A percentile compares a stretch with the other conserved stretches of the same genome.
phyloP scores from a whole-genome alignment of 2,113 vertebrate species.

The Gambusia affinis region DNA sequence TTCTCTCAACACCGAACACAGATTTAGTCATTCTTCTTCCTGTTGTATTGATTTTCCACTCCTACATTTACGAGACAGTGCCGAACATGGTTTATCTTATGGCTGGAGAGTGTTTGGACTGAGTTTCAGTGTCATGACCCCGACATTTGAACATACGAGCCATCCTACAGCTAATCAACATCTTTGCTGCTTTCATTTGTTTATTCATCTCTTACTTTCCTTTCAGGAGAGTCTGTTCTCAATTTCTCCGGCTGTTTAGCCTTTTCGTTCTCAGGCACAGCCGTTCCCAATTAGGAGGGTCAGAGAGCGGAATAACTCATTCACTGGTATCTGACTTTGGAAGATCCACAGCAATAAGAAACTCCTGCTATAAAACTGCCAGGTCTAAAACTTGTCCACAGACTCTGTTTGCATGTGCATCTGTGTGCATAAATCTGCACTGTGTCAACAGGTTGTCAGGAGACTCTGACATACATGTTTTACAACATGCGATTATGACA shows the following conservation, averaged over 20 bases:
- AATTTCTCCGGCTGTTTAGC: conserved; percentile 37
- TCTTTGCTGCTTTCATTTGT: conserved; percentile 39
- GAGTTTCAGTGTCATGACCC: conserved; percentile 55
- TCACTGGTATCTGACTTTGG: conserved; percentile 74
- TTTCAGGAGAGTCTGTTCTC: conserved; percentile 37
- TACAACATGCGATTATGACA: conserved; percentile 49
- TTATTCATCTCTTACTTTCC: conserved; percentile 40
- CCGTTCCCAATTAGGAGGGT: conserved; percentile 81
- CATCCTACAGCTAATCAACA: conserved; percentile 33
- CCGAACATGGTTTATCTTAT: conserved; percentile 27
- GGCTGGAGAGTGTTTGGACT: conserved; percentile 26
- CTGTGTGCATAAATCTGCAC: conserved; percentile 61
- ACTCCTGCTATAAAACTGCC: conserved; percentile 47
- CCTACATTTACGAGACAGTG: conserved; percentile 24
- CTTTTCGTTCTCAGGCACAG: conserved; percentile 64
- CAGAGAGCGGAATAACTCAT: conserved; percentile 74
- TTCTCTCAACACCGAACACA: conserved; percentile 8
- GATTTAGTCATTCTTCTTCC: conserved; percentile 8
- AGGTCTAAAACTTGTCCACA: conserved; percentile 35
- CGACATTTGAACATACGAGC: conserved; percentile 50
- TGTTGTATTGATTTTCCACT: conserved; percentile 25
- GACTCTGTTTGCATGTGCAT: conserved; percentile 27
- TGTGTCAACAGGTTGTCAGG: conserved; percentile 67
- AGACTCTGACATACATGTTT: conserved; percentile 60
- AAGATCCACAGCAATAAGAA: conserved; percentile 67